A percentile compares a stretch with the other conserved stretches of the same genome.
Conservation (phyloP, 2,888 invertebrate genomes). For the Pseudolycoriella hygida region DNA sequence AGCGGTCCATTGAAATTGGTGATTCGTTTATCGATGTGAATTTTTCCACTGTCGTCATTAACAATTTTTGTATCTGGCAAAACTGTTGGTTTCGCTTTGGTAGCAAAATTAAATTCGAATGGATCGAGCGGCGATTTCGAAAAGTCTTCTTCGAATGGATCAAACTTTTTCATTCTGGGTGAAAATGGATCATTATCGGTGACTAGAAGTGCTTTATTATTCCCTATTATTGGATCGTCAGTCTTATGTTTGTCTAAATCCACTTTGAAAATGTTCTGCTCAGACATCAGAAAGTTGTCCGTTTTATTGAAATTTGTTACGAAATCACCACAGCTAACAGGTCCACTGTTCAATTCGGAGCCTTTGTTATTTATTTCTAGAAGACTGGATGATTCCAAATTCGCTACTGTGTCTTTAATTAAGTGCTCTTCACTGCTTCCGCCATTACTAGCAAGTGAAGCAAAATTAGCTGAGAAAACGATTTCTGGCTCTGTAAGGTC, state of each 20-base stretch:
- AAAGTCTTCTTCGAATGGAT: slow-evolving; percentile 48
- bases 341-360: background rate
- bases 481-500: slow-evolving; percentile 38
- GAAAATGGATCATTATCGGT: slow-evolving; percentile 28
- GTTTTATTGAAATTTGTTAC: background rate
- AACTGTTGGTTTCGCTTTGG: slow-evolving; percentile 9
- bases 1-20: slow-evolving; percentile 41
- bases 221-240: slow-evolving; percentile 5
- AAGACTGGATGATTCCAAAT: background rate
- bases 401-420: background rate
- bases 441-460: background rate
- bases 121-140: slow-evolving; percentile 23
- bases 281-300: background rate
- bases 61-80: slow-evolving; percentile 16
- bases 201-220: slow-evolving; percentile 6
- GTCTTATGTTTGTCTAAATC: slow-evolving; percentile 2
- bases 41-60: slow-evolving; percentile 16
- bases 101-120: slow-evolving; percentile 24
- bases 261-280: background rate
- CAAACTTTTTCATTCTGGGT: slow-evolving; percentile 31
- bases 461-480: slow-evolving; percentile 12
- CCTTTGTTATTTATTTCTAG: background rate
- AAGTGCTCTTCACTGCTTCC: background rate
- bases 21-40: slow-evolving; percentile 17
- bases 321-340: background rate